These are phyloP conservation scores for Malacosoma neustria DNA, from an alignment of 2,888 invertebrate genomes.

Conservation along the genomic window DNA sequence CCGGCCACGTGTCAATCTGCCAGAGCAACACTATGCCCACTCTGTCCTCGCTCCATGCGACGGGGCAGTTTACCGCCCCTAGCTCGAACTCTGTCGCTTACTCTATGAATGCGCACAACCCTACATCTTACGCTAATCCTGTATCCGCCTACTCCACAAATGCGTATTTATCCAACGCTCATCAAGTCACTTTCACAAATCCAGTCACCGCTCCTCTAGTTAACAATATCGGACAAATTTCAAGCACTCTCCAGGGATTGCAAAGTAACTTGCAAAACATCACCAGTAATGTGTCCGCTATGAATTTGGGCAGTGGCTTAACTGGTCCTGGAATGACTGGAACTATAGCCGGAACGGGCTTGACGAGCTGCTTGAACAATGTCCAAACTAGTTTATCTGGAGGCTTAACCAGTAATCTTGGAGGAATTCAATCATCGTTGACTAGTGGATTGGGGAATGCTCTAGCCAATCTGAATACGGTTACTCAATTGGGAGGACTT, in stretches of 20 bases:
- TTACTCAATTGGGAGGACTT: conserved; percentile 52
- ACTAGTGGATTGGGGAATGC: conserved; percentile 58
- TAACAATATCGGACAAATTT: conserved; percentile 67
- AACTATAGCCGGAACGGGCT: conserved; percentile 61
- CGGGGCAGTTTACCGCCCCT: conserved; percentile 60
- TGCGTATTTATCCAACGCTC: conserved; percentile 58
- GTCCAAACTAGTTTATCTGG: conserved; percentile 58
- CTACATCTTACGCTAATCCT: conserved; percentile 69
- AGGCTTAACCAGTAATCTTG: conserved; percentile 52
- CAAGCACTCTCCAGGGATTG: conserved; percentile 61
- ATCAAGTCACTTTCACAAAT: conserved; percentile 69
- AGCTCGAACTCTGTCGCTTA: conserved; percentile 67
- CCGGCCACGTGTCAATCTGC: conserved; percentile 63
- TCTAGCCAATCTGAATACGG: conserved; percentile 51
- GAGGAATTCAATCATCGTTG: conserved; percentile 57
- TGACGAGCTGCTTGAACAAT: conserved; percentile 60
- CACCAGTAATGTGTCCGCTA: conserved; percentile 54
- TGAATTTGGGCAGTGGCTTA: conserved; percentile 57
- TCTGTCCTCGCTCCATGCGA: conserved; percentile 65
- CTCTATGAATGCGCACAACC: conserved; percentile 68
- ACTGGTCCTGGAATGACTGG: conserved; percentile 63
- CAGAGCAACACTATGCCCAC: conserved; percentile 80
- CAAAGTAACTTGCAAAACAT: conserved; percentile 65
- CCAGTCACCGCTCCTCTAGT: conserved; percentile 66
- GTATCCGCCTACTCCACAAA: conserved; percentile 63